These are phyloP conservation scores for Chaitophorus viminalis DNA, from an alignment of 2,888 invertebrate genomes.

Conservation along the genomic window DNA sequence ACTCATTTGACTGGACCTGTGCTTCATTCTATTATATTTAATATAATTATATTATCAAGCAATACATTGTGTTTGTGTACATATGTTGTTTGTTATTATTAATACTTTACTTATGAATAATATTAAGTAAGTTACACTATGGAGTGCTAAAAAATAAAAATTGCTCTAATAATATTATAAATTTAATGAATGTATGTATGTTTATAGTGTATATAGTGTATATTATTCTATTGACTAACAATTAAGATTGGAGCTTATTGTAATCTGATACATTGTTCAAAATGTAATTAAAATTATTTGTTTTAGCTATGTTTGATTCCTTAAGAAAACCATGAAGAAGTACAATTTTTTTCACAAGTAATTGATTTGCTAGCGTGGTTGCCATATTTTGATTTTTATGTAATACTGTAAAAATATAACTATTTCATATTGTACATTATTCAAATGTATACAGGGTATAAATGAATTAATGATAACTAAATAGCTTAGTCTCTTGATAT, in stretches of 20 bases:
- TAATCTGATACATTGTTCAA: not conserved
- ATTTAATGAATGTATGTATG: no score
- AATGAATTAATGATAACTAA: not conserved
- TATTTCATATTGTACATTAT: not conserved
- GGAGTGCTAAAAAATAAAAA: no score
- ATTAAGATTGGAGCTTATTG: not conserved
- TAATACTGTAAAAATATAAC: not conserved
- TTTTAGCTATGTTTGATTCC: constrained; percentile 52
- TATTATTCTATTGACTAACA: no score
- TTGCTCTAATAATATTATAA: no score
- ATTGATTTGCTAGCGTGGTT: not conserved
- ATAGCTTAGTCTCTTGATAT: not conserved
- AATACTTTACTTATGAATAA: no score
- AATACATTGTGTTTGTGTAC: no score
- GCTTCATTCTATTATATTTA: no score
- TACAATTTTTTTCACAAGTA: not conserved
- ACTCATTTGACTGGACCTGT: no score
- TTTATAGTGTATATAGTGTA: no score
- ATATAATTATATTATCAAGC: no score
- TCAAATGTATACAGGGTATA: not conserved
- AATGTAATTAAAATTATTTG: not conserved
- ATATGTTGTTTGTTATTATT: no score
- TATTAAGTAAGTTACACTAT: no score
- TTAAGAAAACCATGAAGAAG: constrained; percentile 9
- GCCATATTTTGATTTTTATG: not conserved